Conservation (phyloP, 2,888 invertebrate genomes). For the Drosophila phalerata region DNA sequence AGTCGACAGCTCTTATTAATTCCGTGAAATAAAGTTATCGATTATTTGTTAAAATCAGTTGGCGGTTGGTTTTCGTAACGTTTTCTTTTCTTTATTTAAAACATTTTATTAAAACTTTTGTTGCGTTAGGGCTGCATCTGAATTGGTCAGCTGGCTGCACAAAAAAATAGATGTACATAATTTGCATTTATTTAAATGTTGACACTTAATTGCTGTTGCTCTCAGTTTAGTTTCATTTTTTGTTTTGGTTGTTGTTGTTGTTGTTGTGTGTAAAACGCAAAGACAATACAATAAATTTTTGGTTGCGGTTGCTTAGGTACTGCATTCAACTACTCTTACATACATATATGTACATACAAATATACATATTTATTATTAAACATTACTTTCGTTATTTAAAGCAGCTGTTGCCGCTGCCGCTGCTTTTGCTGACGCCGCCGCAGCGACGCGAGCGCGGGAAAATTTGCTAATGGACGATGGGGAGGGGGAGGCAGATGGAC, state of each 20-base stretch:
- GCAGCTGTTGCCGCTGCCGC: conserved; percentile 36
- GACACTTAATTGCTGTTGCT: conserved; percentile 51
- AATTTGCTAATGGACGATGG: conserved; percentile 75
- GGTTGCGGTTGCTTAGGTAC: conserved; percentile 68
- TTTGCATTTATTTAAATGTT: conserved; percentile 64
- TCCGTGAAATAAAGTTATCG: neutral
- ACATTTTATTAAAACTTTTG: conserved; percentile 71
- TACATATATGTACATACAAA: conserved; percentile 13
- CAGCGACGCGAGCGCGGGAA: conserved; percentile 64
- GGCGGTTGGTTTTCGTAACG: conserved; percentile 45
- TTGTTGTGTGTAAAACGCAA: conserved; percentile 35
- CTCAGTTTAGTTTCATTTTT: conserved; percentile 24
- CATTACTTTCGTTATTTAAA: conserved; percentile 80
- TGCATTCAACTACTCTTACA: conserved; percentile 71
- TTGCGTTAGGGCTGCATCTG: conserved; percentile 32
- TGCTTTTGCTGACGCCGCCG: conserved; percentile 42
- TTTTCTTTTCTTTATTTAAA: conserved; percentile 59
- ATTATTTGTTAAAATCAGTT: neutral
- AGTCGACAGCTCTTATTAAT: neutral
- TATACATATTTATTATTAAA: conserved; percentile 55
- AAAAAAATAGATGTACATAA: conserved; percentile 49
- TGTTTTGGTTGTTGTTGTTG: conserved; percentile 6
- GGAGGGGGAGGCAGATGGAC: conserved; percentile 52
- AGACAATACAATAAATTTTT: conserved; percentile 38
- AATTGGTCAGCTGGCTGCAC: conserved; percentile 57